Conservation (phyloP, 2,888 invertebrate genomes). For the Mesoligia furuncula region DNA sequence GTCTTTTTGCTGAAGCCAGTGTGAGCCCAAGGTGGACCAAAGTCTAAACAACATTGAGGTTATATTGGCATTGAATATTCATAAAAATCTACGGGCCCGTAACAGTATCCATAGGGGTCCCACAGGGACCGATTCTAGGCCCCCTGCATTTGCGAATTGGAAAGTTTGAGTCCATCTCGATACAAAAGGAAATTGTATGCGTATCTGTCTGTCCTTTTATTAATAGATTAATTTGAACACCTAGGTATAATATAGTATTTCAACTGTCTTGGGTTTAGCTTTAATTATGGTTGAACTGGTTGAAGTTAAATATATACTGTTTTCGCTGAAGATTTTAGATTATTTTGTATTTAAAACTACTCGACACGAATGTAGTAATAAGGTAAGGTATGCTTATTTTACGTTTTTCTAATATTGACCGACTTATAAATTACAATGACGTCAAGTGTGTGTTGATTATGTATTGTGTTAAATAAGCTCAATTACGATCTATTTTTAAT, state of each 20-base stretch:
- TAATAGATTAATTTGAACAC: background rate
- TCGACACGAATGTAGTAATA: conserved; percentile 21
- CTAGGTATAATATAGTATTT: background rate
- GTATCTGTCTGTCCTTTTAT: background rate
- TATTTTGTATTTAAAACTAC: conserved; percentile 6
- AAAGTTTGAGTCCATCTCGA: background rate
- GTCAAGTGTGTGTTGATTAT: conserved; percentile 51
- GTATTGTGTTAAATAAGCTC: conserved; percentile 46
- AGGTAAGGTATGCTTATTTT: conserved; percentile 38
- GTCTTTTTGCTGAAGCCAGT: background rate
- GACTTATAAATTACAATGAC: conserved; percentile 46
- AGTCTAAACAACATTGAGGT: background rate
- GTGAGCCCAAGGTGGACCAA: no score
- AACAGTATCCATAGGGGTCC: background rate
- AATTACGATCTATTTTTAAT: conserved; percentile 32
- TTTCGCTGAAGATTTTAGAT: background rate
- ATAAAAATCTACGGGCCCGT: background rate
- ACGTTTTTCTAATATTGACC: conserved; percentile 58
- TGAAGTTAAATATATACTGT: background rate
- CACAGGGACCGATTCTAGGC: background rate
- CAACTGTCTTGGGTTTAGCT: background rate
- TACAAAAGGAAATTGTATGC: background rate
- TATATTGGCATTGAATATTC: background rate
- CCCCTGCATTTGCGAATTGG: background rate
- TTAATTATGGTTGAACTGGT: background rate